A percentile compares a stretch with the other conserved stretches of the same genome.
Conservation (phyloP, 2,888 invertebrate genomes). For the Nebria salina region DNA sequence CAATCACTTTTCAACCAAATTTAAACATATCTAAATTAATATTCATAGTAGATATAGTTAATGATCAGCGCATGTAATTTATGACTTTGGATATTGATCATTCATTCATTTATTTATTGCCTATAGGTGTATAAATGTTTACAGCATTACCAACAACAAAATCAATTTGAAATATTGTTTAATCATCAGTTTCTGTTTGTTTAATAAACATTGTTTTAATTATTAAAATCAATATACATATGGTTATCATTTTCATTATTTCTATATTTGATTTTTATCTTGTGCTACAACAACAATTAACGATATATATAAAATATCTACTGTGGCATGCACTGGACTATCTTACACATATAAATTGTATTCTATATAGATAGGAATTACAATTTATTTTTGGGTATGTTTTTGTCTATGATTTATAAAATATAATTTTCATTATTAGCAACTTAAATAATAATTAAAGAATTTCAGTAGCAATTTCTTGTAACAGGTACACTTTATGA, state of each 20-base stretch:
- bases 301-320: neutral
- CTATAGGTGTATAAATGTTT: neutral
- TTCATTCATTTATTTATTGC: neutral
- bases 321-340: too few species aligned
- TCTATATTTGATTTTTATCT: neutral
- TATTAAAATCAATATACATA: neutral
- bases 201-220: neutral
- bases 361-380: too few species aligned
- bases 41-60: neutral
- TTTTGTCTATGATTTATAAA: too few species aligned
- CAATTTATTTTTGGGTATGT: too few species aligned
- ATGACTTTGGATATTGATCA: neutral
- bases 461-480: too few species aligned
- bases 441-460: too few species aligned
- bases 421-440: too few species aligned
- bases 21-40: conserved; percentile 1
- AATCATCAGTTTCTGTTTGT: conserved; percentile 2
- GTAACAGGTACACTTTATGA: too few species aligned
- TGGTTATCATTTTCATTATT: neutral
- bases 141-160: conserved; percentile 6
- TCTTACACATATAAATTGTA: too few species aligned
- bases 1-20: conserved; percentile 5
- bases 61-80: neutral
- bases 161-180: conserved; percentile 4
- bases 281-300: neutral